phyloP scores from a whole-genome alignment of 2,888 invertebrate species.

The Patella ulyssiponensis region DNA sequence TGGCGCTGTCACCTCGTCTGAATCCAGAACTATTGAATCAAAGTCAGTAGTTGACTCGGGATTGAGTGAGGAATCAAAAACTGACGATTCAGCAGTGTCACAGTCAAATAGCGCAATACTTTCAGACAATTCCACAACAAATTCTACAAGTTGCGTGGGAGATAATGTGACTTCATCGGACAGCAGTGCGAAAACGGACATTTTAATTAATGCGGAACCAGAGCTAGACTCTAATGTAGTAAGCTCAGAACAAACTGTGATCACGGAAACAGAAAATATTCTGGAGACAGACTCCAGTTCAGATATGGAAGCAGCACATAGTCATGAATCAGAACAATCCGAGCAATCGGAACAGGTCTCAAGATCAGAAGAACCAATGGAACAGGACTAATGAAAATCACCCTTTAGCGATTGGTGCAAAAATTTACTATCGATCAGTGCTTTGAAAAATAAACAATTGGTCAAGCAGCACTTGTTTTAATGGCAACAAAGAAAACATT shows the following conservation, averaged over 20 bases:
- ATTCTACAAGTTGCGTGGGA: background rate
- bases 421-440: background rate
- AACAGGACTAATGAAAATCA: background rate
- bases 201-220: background rate
- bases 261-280: background rate
- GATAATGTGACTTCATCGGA: conserved; percentile 4
- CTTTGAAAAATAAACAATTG: too few relatives aligned
- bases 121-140: background rate
- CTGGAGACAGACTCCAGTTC: background rate
- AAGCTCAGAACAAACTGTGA: conserved; percentile 1
- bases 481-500: too few relatives aligned
- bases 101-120: background rate
- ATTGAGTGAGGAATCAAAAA: background rate
- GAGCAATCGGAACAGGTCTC: background rate
- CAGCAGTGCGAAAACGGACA: background rate
- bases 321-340: background rate
- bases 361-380: conserved; percentile 2
- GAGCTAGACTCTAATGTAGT: background rate
- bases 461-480: too few relatives aligned
- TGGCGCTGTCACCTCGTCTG: conserved; percentile 3
- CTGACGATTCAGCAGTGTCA: background rate
- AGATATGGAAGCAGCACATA: background rate
- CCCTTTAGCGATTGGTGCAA: background rate
- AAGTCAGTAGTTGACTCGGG: background rate
- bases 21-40: background rate